Evolutionary conservation across 2,888 invertebrate species (phyloP).

Genomic region (Epistrophe eligans): DNA sequence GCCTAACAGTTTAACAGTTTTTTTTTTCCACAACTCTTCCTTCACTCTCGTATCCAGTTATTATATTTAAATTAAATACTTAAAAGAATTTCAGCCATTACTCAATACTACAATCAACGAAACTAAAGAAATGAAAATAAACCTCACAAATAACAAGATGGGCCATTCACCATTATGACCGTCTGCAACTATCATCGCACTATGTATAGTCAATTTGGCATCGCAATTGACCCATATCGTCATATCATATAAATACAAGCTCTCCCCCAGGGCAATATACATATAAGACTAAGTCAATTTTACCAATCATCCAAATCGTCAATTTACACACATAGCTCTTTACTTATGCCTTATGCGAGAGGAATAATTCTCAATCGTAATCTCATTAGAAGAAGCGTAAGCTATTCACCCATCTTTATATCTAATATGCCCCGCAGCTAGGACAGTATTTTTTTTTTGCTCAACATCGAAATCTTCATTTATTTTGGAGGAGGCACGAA

Average conservation of each 20-base stretch:
- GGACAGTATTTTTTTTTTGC: conserved; percentile 37
- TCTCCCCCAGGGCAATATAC: conserved; percentile 9
- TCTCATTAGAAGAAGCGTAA: conserved; percentile 61
- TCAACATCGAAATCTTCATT: conserved; percentile 48
- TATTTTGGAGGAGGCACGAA: conserved; percentile 35
- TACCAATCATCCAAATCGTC: conserved; percentile 59
- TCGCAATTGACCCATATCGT: conserved; percentile 48
- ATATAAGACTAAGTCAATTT: conserved; percentile 36
- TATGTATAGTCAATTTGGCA: conserved; percentile 33
- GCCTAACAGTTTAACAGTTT: too few relatives aligned
- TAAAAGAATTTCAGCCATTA: background rate
- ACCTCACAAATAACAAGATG: background rate
- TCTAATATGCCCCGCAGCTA: conserved; percentile 53
- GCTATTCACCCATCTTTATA: conserved; percentile 37
- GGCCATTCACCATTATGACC: background rate
- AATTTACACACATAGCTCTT: conserved; percentile 20
- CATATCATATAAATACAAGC: background rate
- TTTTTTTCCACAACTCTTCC: too few relatives aligned
- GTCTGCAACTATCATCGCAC: conserved; percentile 8
- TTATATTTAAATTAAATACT: background rate
- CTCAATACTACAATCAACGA: background rate
- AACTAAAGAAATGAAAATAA: background rate
- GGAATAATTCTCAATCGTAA: conserved; percentile 63
- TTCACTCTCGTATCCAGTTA: too few relatives aligned
- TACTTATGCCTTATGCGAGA: conserved; percentile 32